phyloP scores from a whole-genome alignment of 1,140 invertebrate species.

The Ditylenchus dipsaci region DNA sequence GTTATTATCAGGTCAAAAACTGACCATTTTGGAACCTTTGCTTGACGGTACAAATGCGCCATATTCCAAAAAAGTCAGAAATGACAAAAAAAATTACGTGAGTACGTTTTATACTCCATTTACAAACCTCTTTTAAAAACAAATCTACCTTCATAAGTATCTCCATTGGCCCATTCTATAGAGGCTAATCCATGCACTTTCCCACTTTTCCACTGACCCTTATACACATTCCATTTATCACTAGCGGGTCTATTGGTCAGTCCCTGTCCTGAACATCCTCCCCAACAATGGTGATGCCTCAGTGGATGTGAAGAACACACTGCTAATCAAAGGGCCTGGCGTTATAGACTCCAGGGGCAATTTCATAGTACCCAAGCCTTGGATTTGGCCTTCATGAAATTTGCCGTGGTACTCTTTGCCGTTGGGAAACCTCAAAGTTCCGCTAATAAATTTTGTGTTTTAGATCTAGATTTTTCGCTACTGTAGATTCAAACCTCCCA shows the following conservation, averaged over 20 bases:
- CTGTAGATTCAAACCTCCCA: conserved; percentile 11
- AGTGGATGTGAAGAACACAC: conserved; percentile 9
- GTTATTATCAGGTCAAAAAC: too few relatives aligned
- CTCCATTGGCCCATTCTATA: conserved; percentile 23
- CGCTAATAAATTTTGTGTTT: conserved; percentile 12
- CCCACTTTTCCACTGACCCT: conserved; percentile 20
- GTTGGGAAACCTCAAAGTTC: conserved; percentile 14
- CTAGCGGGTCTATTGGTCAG: neutral
- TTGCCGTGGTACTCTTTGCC: conserved; percentile 24
- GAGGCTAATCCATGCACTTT: conserved; percentile 22
- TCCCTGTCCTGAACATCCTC: neutral
- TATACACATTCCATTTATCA: neutral
- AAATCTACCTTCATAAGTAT: conserved; percentile 30
- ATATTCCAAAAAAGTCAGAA: too few relatives aligned
- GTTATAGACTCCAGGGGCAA: neutral
- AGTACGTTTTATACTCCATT: too few relatives aligned
- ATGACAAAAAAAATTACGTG: too few relatives aligned
- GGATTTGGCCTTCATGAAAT: conserved; percentile 23
- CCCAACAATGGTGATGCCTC: neutral
- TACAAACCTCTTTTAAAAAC: too few relatives aligned
- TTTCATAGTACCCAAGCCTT: conserved; percentile 32
- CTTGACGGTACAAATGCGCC: too few relatives aligned
- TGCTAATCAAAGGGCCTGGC: conserved; percentile 1
- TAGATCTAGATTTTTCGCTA: too few relatives aligned
- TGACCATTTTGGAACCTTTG: too few relatives aligned